Base-by-base conservation (phyloP, 2,888 invertebrate species). In the Sisyra terminalis region DNA sequence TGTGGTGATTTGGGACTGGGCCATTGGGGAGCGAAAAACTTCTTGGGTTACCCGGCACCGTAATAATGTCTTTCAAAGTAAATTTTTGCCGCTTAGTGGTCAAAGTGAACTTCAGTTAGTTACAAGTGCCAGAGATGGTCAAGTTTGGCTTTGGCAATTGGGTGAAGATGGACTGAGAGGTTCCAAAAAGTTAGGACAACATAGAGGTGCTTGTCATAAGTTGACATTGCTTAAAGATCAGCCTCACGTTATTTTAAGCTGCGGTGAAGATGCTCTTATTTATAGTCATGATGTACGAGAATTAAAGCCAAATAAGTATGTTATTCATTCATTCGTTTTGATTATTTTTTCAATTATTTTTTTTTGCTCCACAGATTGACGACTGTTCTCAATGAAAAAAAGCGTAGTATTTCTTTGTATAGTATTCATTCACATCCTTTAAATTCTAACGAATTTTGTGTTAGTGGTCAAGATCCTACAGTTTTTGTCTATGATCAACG, bases 1-100 rank as follows among this genome's bases (percentile, higher is more conserved):
- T 46, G 77, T 93, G 5, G 73, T 84, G 9, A 64, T 96, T 8
- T 94, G 94, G 94, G 83, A 94, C 57, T 94, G 93, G 93, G 75
- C 84, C 11, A 63, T 69, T 9, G 78, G 78, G 43, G 73, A 71
- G 47, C 66, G 73, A 2, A 58, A 75, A 29, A 67, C 81, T 49
- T 69, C 70, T 3, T 82, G 84, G 52, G 73, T 77, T 51, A 86
- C 85, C 14, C 87, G 87, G 2, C 94, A 94, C 63, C 71, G 73
- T 48, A 75, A 78, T 30, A 93, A 94, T 57, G 85, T 94, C 42
- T 93, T 93, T 61, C 89, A 90, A 57, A 75, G 76, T 53, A 93
- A 90, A 63, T 94, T 93, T 66, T 68, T 94, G 50, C 80, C 86
- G 42, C 67, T 81, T 34, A 74, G 76, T 52, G 71, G 75, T 29